Base-by-base conservation (phyloP, 2,888 invertebrate genomes). In the Agonum fuliginosum region DNA sequence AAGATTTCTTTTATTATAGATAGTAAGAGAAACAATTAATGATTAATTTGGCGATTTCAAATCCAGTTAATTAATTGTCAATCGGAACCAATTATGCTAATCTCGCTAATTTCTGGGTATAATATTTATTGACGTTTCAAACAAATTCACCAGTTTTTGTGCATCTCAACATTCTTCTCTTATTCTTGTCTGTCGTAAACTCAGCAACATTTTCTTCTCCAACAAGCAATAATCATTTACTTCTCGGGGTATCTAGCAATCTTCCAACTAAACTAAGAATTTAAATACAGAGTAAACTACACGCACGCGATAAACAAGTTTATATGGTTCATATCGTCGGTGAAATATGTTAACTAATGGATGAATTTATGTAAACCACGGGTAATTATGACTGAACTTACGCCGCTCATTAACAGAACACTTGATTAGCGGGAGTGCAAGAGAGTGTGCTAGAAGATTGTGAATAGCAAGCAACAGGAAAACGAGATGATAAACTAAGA, bases 331-430 rank as follows among this genome's bases (percentile, higher is more conserved):
- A 41, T 67, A 41, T 37, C 41, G 12, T 20, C 17, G 41, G 8
- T 67, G 22, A 67, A 30, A 71, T 48, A 51, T 48, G 71, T 51
- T 48, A 51, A 67, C 12, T 46, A 71, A 71, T 71, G 71, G 24
- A 24, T 71, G 24, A 46, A 71, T 71, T 71, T 71, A 71, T 71
- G 30, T 30, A 51, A 27, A 27, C 48, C 27, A 34, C 46, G n/a
- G 22, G 71, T 71, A 71, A 71, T 71, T 71, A 71, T 71, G 71
- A 71, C 51, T 48, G 51, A 71, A 71, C 51, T 10, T 37, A 67
- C 67, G 24, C 10, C 12, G 27, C 67, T 41, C 37, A 67, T 30
- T 51, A 71, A 70, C 70, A 12, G 46, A 19, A 8, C 71, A 19
- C 8, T 20, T 71, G 46, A 71, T 71, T 71, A 71, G 71, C 48